A percentile compares a stretch with the other conserved stretches of the same genome.
Evolutionary conservation across 2,888 invertebrate species (phyloP).

Genomic region (Cryptocephalus moraei): DNA sequence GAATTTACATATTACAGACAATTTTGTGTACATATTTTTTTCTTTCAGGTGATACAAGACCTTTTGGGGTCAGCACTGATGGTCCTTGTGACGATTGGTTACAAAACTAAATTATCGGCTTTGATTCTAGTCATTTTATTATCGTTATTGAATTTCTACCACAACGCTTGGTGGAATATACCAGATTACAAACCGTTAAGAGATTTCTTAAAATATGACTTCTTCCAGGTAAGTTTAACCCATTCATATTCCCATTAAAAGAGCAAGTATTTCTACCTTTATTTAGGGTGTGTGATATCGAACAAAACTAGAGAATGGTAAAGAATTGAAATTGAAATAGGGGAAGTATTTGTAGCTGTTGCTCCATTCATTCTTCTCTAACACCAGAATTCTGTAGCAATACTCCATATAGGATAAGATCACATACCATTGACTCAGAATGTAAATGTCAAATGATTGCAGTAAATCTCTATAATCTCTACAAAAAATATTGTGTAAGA

Average conservation of each 20-base stretch:
- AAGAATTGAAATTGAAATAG: too few relatives aligned
- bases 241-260: neutral
- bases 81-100: constrained; percentile 92
- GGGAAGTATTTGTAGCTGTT: too few relatives aligned
- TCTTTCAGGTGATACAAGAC: constrained; percentile 82
- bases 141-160: constrained; percentile 84
- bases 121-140: constrained; percentile 86
- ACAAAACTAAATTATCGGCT: constrained; percentile 97
- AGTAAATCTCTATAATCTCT: too few relatives aligned
- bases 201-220: constrained; percentile 99
- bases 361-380: too few relatives aligned
- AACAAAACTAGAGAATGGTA: neutral
- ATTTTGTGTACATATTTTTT: constrained; percentile 8
- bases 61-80: constrained; percentile 89
- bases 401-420: too few relatives aligned
- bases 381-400: too few relatives aligned
- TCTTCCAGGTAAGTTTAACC: constrained; percentile 79
- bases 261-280: too few relatives aligned
- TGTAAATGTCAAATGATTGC: too few relatives aligned
- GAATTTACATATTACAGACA: too few relatives aligned
- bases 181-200: constrained; percentile 91
- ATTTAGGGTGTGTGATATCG: neutral
- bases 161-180: constrained; percentile 98
- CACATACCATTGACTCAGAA: too few relatives aligned
- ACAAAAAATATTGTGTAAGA: too few relatives aligned